These are phyloP conservation scores for Sialia sialis DNA, from an alignment of 2,113 vertebrate genomes.

Conservation along the genomic window DNA sequence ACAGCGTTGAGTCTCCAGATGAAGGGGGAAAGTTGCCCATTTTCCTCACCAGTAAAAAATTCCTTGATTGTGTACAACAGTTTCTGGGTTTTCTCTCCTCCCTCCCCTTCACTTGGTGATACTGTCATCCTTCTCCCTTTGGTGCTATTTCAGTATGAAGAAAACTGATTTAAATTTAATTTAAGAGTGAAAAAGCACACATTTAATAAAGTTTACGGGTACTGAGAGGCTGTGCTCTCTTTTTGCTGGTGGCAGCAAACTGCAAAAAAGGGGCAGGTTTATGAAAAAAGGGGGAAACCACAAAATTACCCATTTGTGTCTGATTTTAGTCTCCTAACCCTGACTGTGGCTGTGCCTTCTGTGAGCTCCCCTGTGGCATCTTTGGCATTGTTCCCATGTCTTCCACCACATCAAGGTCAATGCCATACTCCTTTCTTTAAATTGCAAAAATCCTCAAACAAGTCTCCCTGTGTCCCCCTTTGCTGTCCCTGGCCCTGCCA, in stretches of 20 bases:
- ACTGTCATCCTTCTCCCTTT: conserved; percentile 20
- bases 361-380: not conserved
- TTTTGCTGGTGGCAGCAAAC: conserved; percentile 36
- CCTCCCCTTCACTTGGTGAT: conserved; percentile 1
- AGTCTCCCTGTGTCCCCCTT: not conserved
- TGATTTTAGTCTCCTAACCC: not conserved
- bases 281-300: not conserved
- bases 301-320: not conserved
- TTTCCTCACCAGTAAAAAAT: not conserved
- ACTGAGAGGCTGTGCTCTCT: conserved; percentile 48
- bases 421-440: not conserved
- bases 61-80: not conserved
- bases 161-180: conserved; percentile 56
- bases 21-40: not conserved
- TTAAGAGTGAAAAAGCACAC: conserved; percentile 66
- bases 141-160: conserved; percentile 58
- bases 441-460: not conserved
- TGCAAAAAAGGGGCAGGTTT: not conserved
- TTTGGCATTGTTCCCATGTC: accelerated
- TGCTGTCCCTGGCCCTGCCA: not conserved
- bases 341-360: not conserved
- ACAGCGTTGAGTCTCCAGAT: not conserved
- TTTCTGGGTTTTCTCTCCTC: conserved; percentile 38
- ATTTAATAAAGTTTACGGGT: conserved; percentile 74
- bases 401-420: not conserved